phyloP scores from a whole-genome alignment of 2,113 vertebrate species.

The Ptychochromis oligacanthus region DNA sequence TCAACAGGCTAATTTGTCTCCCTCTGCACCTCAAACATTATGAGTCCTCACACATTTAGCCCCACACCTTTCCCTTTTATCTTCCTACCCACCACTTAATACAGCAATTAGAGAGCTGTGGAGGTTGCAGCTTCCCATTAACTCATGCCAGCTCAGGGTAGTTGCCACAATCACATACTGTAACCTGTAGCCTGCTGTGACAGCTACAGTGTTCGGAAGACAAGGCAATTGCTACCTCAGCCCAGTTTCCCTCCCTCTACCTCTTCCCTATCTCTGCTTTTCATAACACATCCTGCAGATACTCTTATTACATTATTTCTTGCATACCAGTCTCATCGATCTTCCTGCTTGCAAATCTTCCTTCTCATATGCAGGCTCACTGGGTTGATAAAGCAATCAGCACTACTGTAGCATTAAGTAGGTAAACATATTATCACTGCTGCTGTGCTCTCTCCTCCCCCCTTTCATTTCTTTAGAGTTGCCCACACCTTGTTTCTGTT shows the following conservation, averaged over 20 bases:
- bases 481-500: conserved; percentile 41
- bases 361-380: conserved; percentile 33
- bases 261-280: conserved; percentile 27
- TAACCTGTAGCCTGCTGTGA: conserved; percentile 53
- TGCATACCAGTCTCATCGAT: conserved; percentile 47
- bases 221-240: conserved; percentile 3
- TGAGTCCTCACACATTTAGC: conserved; percentile 68
- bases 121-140: conserved; percentile 62
- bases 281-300: conserved; percentile 26
- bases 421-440: conserved; percentile 62
- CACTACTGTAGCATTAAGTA: conserved; percentile 55
- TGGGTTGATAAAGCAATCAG: conserved; percentile 68
- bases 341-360: conserved; percentile 44
- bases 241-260: background rate
- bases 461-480: conserved; percentile 34
- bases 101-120: conserved; percentile 68
- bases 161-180: conserved; percentile 43
- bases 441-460: conserved; percentile 9
- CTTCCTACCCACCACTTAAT: conserved; percentile 70
- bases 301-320: conserved; percentile 42
- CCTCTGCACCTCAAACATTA: conserved; percentile 59
- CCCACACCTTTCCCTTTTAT: conserved; percentile 70
- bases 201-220: conserved; percentile 36
- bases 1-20: conserved; percentile 77
- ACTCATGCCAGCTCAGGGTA: conserved; percentile 46